Percentiles rank a stretch among this genome's conserved stretches.
phyloP scores from a whole-genome alignment of 1,140 invertebrate species.

The Euura saliciscinereae region DNA sequence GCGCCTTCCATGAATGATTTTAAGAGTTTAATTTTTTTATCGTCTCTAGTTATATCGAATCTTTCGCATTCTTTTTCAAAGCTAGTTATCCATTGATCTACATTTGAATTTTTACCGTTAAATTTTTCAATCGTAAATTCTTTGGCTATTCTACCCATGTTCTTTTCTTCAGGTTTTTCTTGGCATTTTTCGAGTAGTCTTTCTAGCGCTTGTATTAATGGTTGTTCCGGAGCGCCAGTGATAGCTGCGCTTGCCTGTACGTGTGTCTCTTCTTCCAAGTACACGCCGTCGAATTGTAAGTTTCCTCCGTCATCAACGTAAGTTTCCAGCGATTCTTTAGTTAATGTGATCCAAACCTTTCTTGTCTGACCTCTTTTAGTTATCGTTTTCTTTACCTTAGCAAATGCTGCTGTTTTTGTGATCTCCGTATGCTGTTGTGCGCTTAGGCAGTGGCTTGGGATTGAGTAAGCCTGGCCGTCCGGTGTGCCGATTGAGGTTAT shows the following conservation, averaged over 20 bases:
- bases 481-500: background rate
- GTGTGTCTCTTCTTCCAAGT: constrained; percentile 32
- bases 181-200: background rate
- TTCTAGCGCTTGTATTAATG: background rate
- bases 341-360: constrained; percentile 38
- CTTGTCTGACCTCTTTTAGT: constrained; percentile 39
- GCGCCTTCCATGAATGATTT: constrained; percentile 14
- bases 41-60: background rate
- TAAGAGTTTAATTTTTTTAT: constrained; percentile 15
- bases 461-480: background rate
- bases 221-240: constrained; percentile 11
- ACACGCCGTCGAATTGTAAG: constrained; percentile 38
- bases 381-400: constrained; percentile 31
- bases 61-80: background rate
- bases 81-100: background rate
- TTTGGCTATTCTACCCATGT: background rate
- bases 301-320: constrained; percentile 43
- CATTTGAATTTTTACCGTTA: background rate
- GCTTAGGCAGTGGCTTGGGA: background rate
- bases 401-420: constrained; percentile 10
- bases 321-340: constrained; percentile 25
- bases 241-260: no score
- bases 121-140: background rate
- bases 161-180: background rate
- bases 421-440: background rate